Evolutionary conservation across 2,888 invertebrate species (phyloP).

Genomic region (Hermodice carunculata): DNA sequence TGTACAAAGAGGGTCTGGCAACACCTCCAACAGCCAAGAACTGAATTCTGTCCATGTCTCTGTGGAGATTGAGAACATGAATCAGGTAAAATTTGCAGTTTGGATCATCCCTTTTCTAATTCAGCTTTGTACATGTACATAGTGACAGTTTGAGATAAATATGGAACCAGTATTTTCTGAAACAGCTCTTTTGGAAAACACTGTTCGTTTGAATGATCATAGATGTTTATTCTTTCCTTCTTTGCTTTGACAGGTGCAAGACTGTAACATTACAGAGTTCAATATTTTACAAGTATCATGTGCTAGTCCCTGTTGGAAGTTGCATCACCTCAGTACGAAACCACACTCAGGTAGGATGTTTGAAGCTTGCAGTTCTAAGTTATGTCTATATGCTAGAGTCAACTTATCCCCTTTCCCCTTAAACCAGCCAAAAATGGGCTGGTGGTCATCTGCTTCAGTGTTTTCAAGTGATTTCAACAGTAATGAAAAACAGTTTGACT

Average conservation of each 20-base stretch:
- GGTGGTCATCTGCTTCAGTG: too few species aligned
- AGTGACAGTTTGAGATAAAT: not conserved
- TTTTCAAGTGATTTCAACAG: too few species aligned
- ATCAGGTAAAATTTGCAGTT: constrained; percentile 50
- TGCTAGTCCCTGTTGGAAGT: constrained; percentile 64
- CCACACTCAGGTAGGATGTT: constrained; percentile 37
- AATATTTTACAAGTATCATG: constrained; percentile 66
- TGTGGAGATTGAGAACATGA: constrained; percentile 66
- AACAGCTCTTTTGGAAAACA: too few species aligned
- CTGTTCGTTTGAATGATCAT: too few species aligned
- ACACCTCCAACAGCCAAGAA: too few species aligned
- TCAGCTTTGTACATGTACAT: not conserved
- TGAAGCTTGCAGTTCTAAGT: not conserved
- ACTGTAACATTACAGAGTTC: constrained; percentile 57
- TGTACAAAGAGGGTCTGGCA: constrained; percentile 30
- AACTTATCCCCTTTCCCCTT: not conserved
- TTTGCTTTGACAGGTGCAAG: constrained; percentile 47
- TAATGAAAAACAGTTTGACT: too few species aligned
- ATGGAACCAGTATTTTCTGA: too few species aligned
- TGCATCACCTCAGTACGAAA: constrained; percentile 48
- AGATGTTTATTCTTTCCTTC: not conserved
- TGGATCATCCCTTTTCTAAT: not conserved
- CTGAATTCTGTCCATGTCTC: constrained; percentile 42
- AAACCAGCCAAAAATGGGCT: too few species aligned
- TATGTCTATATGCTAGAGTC: not conserved